Conservation (phyloP, 2,113 vertebrate species). For the Oceanodroma tethys region DNA sequence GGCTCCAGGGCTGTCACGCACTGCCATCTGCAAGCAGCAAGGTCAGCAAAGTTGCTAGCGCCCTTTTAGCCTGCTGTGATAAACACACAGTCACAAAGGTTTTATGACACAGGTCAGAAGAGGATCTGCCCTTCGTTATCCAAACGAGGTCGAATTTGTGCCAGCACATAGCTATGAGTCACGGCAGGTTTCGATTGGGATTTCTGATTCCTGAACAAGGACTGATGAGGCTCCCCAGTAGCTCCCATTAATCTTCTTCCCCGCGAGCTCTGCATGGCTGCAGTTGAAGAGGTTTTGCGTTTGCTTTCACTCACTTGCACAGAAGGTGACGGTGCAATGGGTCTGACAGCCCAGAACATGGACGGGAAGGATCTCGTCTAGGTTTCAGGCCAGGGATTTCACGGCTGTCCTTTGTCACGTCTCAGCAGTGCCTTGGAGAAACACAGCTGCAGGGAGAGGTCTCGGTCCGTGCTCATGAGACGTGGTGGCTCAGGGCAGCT, state of each 20-base stretch:
- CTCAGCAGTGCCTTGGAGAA: neutral
- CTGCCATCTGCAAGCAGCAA: neutral
- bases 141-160: neutral
- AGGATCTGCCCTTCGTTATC: constrained; percentile 6
- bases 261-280: neutral
- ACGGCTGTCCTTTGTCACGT: accelerated
- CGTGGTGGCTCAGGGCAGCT: neutral
- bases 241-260: constrained; percentile 44
- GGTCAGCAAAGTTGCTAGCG: neutral
- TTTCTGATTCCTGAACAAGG: constrained; percentile 26
- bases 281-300: neutral
- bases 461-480: neutral
- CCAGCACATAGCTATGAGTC: neutral
- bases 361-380: neutral
- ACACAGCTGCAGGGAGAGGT: neutral
- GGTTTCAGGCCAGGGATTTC: neutral
- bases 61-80: neutral
- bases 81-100: neutral
- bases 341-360: neutral
- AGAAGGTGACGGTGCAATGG: neutral
- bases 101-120: neutral
- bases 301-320: neutral
- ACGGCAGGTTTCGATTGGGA: neutral
- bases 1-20: accelerated
- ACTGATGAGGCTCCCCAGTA: neutral